Base-by-base conservation (phyloP, 2,888 invertebrate species). In the Epirrhoe alternata region DNA sequence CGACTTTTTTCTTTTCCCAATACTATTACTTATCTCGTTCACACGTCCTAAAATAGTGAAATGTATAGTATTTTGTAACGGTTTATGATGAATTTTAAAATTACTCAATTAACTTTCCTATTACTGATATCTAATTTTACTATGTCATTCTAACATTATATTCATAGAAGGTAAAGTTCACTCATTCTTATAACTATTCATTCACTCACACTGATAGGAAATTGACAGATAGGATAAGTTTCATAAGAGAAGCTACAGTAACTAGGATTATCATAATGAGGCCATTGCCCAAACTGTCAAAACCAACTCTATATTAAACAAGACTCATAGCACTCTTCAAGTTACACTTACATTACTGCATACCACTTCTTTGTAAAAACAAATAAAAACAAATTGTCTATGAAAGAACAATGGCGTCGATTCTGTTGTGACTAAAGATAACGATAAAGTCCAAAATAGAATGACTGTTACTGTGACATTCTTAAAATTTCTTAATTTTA, bases 211-310 rank as follows among this genome's bases (percentile, higher is more conserved):
- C 62, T 68, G 61, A 66, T 70, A 71, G 68, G 70, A 71, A 74
- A 74, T 74, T 72, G 74, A 74, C 74, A 69, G 66, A 69, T 52
- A 69, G 60, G 61, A 67, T 65, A 69, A 69, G n/a, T 64, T 56
- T 64, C 61, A 53, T 59, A 66, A 38, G 47, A 66, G 7, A 59
- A 7, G 56, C 61, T 66, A 61, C 55, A 53, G 49, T 63, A 61
- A 1, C 42, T 66, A 53, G 12, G 55, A 56, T 38, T 63, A 63
- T 51, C 17, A 56, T 62, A 33, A 49, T 24, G 33, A 63, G 60
- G 56, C 56, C 30, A 55, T n/a, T 49, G 45, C 38, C 31, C 6
- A 51, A 14, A 53, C 53, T 60, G 53, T 52, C 30, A 54, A 49
- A 58, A 30, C 50, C 61, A 51, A 56, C 17, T 42, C 6, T 24